Conservation (phyloP, 1,140 invertebrate genomes). For the Coelopa frigida region DNA sequence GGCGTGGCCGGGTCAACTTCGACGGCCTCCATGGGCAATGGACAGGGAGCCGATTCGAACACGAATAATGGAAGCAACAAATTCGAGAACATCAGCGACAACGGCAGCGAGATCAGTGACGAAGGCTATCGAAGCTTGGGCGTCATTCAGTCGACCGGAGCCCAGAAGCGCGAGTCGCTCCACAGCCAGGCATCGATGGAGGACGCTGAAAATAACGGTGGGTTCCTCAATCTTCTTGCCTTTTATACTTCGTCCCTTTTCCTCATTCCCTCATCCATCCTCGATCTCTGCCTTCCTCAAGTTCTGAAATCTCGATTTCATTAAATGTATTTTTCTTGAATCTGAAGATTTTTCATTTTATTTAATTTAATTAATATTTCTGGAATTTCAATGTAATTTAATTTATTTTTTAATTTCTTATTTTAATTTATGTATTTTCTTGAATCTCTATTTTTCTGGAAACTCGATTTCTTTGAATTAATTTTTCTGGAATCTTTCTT, state of each 20-base stretch:
- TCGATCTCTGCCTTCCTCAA: too few relatives aligned
- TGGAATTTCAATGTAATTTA: not conserved
- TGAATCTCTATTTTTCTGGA: too few relatives aligned
- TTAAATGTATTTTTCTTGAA: too few relatives aligned
- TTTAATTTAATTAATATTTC: too few relatives aligned
- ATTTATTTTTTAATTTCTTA: not conserved
- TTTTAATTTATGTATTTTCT: too few relatives aligned
- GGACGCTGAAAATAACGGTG: constrained; percentile 60
- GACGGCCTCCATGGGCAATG: not conserved
- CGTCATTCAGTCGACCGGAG: constrained; percentile 54
- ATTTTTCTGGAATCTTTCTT: too few relatives aligned
- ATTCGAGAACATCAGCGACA: constrained; percentile 63
- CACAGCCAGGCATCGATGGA: constrained; percentile 60
- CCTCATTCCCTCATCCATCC: too few relatives aligned
- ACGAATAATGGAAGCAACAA: constrained; percentile 19
- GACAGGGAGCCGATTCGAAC: not conserved
- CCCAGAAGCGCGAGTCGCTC: constrained; percentile 55
- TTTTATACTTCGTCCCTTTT: not conserved
- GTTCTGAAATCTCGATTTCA: too few relatives aligned
- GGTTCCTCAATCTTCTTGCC: constrained; percentile 20
- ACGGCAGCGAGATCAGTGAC: constrained; percentile 78
- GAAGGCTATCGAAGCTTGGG: constrained; percentile 78
- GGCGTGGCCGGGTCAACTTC: not conserved
- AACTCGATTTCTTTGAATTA: too few relatives aligned
- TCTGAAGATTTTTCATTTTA: too few relatives aligned